Evolutionary conservation across 2,797 vertebrate genomes (phyloP).

Genomic region (Eidolon dupreanum): DNA sequence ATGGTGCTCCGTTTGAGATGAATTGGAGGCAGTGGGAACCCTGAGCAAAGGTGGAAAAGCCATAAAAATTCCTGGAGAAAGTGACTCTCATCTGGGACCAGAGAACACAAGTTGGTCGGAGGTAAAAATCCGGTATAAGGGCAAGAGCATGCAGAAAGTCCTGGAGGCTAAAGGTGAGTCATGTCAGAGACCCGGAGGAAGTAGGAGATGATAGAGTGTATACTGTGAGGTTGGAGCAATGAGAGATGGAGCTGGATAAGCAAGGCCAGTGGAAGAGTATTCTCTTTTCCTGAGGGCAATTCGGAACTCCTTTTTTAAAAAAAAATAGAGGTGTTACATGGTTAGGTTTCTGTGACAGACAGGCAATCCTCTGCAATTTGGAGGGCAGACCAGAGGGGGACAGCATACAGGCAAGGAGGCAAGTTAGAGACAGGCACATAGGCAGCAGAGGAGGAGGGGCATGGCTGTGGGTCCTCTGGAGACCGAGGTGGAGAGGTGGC

Average conservation of each 20-base stretch:
- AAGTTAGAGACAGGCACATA: background rate
- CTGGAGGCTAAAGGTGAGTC: background rate
- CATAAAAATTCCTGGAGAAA: background rate
- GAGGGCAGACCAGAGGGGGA: background rate
- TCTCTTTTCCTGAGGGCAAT: background rate
- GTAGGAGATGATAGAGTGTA: fast-evolving
- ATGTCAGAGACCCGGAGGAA: background rate
- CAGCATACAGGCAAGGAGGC: background rate
- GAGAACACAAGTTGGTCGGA: background rate
- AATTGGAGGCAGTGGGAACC: background rate
- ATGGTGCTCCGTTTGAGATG: background rate
- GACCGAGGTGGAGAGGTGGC: background rate
- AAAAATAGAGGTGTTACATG: background rate
- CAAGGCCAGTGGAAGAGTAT: background rate
- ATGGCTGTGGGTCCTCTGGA: background rate
- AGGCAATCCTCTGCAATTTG: background rate
- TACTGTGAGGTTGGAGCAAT: fast-evolving
- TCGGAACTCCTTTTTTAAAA: background rate
- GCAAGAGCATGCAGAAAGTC: background rate
- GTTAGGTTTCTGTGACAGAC: background rate
- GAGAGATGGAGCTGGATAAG: background rate
- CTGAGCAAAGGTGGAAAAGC: background rate
- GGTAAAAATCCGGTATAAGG: background rate
- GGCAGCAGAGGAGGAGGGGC: background rate
- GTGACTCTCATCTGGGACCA: background rate